phyloP scores from a whole-genome alignment of 2,113 vertebrate genomes.

The Megatriorchis doriae region DNA sequence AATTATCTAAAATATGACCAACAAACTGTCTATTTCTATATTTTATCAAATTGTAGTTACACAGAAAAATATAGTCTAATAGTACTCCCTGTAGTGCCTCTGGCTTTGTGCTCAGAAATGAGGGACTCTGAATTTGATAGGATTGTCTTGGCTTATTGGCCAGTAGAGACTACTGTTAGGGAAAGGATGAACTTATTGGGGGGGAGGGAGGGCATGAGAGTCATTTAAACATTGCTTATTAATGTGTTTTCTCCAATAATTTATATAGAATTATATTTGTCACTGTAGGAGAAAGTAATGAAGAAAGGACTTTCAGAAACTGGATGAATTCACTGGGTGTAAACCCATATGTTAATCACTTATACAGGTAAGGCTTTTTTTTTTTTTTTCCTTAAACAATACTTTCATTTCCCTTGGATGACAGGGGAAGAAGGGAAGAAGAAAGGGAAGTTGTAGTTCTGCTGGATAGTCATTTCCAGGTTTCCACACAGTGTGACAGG shows the following conservation, averaged over 20 bases:
- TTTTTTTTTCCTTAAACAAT: not conserved
- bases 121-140: not conserved
- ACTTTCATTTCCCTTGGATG: not conserved
- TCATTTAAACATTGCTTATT: not conserved
- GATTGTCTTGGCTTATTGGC: not conserved
- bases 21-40: not conserved
- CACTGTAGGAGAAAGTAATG: slow-evolving; percentile 84
- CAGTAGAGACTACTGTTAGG: not conserved
- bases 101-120: not conserved
- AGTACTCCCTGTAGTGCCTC: not conserved
- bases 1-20: not conserved
- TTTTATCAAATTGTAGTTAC: not conserved
- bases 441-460: not conserved
- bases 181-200: not conserved
- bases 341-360: slow-evolving; percentile 87
- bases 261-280: slow-evolving; percentile 28
- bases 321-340: slow-evolving; percentile 99
- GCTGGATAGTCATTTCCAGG: not conserved
- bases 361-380: slow-evolving; percentile 82
- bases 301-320: slow-evolving; percentile 94
- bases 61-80: not conserved
- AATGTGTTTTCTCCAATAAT: not conserved
- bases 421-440: not conserved
- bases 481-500: not conserved
- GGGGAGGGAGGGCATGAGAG: not conserved